Evolutionary conservation across 2,797 vertebrate genomes (phyloP).

Genomic region (Sphenodon punctatus): DNA sequence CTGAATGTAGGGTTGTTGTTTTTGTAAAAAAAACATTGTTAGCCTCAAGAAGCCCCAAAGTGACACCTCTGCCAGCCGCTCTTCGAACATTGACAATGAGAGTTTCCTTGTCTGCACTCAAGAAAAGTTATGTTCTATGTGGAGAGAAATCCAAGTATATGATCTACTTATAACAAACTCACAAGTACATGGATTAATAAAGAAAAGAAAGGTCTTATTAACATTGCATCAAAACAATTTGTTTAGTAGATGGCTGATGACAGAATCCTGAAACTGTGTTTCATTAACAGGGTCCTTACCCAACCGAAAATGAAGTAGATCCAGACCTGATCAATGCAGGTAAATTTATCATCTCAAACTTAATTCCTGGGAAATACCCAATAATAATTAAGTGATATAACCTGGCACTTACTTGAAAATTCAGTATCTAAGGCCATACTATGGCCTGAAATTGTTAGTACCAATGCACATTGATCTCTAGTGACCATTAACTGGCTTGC

Average conservation of each 20-base stretch:
- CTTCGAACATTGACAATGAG: neutral
- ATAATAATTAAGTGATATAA: neutral
- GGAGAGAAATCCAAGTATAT: neutral
- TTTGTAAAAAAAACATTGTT: too few relatives aligned
- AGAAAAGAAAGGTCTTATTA: neutral
- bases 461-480: neutral
- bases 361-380: neutral
- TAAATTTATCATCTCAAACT: slow-evolving; percentile 64
- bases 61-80: neutral
- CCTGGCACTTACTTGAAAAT: neutral
- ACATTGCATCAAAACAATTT: neutral
- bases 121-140: neutral
- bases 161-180: neutral
- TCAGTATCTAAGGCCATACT: neutral
- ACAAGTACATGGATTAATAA: neutral
- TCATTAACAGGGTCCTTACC: slow-evolving; percentile 90
- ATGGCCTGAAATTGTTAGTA: neutral
- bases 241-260: neutral
- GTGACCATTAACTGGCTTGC: neutral
- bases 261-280: neutral
- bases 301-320: slow-evolving; percentile 87
- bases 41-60: too few relatives aligned
- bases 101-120: neutral
- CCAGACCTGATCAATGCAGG: slow-evolving; percentile 98
- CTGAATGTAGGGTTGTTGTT: too few relatives aligned